phyloP scores from a whole-genome alignment of 2,797 vertebrate species.

The Darevskia mixta region DNA sequence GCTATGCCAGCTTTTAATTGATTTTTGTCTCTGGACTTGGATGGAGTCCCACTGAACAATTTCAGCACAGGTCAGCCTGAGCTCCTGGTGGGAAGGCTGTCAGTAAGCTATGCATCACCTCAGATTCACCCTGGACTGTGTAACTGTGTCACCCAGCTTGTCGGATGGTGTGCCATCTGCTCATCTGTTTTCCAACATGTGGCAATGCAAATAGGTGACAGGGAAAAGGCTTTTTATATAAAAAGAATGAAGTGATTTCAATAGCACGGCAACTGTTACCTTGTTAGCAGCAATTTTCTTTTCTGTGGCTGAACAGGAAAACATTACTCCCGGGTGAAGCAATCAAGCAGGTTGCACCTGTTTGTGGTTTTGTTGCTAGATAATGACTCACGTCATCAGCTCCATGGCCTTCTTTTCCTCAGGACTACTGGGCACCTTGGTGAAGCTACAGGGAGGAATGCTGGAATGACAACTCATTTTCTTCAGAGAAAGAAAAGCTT shows the following conservation, averaged over 20 bases:
- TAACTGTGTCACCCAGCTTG: constrained; percentile 55
- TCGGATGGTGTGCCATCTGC: constrained; percentile 39
- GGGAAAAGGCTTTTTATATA: constrained; percentile 44
- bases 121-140: constrained; percentile 54
- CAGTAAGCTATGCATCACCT: constrained; percentile 28
- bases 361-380: constrained; percentile 35
- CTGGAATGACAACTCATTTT: constrained; percentile 28
- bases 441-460: constrained; percentile 44
- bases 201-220: constrained; percentile 56
- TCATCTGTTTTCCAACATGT: constrained; percentile 46
- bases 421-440: constrained; percentile 28
- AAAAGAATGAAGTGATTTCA: constrained; percentile 59
- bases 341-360: constrained; percentile 42
- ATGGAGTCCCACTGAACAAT: constrained; percentile 35
- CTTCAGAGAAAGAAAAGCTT: constrained; percentile 14
- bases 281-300: constrained; percentile 63
- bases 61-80: constrained; percentile 35
- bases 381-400: constrained; percentile 30
- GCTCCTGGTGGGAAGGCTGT: constrained; percentile 39
- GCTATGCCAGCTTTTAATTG: constrained; percentile 7
- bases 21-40: constrained; percentile 53
- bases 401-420: constrained; percentile 17
- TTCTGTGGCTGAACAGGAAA: constrained; percentile 58
- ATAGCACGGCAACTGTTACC: constrained; percentile 65
- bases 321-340: constrained; percentile 41